Evolutionary conservation across 1,140 invertebrate species (phyloP).

Genomic region (Drosophila tani): DNA sequence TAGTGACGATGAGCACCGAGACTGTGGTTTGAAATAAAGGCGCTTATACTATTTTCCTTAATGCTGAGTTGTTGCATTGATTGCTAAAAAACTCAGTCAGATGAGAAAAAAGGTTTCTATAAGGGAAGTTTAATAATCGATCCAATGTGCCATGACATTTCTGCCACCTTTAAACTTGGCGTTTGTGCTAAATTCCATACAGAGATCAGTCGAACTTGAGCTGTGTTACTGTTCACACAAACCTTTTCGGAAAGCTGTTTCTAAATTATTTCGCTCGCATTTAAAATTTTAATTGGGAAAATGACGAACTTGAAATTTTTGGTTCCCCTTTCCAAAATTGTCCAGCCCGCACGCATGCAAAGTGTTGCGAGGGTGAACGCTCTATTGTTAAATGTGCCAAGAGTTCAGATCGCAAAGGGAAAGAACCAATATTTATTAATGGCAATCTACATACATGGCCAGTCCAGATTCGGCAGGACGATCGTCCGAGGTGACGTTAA

Average conservation of each 20-base stretch:
- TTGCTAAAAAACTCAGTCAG: no score
- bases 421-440: conserved; percentile 24
- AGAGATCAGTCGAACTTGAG: conserved; percentile 8
- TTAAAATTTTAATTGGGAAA: not conserved
- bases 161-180: not conserved
- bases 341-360: not conserved
- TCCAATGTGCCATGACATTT: conserved; percentile 1
- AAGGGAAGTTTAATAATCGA: not conserved
- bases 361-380: conserved; percentile 20
- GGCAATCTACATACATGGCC: conserved; percentile 18
- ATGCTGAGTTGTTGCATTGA: no score
- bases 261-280: conserved; percentile 6
- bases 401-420: conserved; percentile 12
- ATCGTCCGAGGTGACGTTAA: conserved; percentile 10
- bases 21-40: no score
- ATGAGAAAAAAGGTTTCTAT: no score
- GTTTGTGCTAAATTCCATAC: not conserved
- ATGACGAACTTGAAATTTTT: conserved; percentile 23
- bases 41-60: no score
- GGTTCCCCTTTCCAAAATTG: conserved; percentile 5
- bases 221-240: conserved; percentile 1
- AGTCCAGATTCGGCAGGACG: conserved; percentile 18
- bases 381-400: conserved; percentile 25
- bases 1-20: no score
- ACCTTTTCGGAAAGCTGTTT: conserved; percentile 9